Percentiles rank a stretch among this genome's conserved stretches.
Conservation (phyloP, 2,888 invertebrate genomes). For the Drosophila hawaiiensis region DNA sequence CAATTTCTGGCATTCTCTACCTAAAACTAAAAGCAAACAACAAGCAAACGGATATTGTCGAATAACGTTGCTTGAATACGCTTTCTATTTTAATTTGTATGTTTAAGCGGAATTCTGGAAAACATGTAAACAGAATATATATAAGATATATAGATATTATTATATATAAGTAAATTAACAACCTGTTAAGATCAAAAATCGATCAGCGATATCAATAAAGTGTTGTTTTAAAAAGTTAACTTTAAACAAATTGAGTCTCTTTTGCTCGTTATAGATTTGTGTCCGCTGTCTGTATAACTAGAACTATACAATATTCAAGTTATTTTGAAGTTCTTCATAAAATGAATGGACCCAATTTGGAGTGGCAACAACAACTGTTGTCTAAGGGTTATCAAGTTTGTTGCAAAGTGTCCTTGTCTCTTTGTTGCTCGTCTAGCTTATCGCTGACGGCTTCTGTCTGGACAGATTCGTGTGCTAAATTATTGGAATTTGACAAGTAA, state of each 20-base stretch:
- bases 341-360: slow-evolving; percentile 7
- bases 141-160: background rate
- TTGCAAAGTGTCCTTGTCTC: slow-evolving; percentile 50
- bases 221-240: background rate
- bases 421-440: slow-evolving; percentile 65
- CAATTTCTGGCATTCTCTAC: slow-evolving; percentile 42
- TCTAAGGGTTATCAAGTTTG: slow-evolving; percentile 54
- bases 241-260: background rate
- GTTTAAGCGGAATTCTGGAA: background rate
- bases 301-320: background rate
- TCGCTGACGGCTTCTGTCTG: slow-evolving; percentile 70
- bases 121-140: no score
- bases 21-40: slow-evolving; percentile 17
- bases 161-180: background rate
- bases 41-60: background rate
- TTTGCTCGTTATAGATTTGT: background rate
- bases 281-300: background rate
- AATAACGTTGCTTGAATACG: background rate
- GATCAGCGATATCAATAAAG: rapidly evolving
- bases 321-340: background rate
- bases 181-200: background rate
- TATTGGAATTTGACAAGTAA: slow-evolving; percentile 70
- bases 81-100: background rate
- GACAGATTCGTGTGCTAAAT: slow-evolving; percentile 62
- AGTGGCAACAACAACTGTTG: slow-evolving; percentile 4